Conservation (phyloP, 2,797 vertebrate genomes). For the Ispidina lecontei region DNA sequence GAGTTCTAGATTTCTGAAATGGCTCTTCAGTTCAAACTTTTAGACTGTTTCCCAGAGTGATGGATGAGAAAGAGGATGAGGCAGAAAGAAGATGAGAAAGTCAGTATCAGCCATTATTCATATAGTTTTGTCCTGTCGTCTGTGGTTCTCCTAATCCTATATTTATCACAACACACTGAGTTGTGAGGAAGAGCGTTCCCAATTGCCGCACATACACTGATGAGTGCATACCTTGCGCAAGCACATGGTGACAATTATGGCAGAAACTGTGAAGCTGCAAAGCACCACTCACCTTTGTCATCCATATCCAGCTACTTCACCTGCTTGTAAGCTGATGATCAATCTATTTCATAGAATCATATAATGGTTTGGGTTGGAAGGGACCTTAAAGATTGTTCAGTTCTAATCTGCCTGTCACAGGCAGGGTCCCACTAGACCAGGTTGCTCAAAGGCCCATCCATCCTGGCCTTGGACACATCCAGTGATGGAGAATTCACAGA, state of each 20-base stretch:
- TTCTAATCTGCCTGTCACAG: too few relatives aligned
- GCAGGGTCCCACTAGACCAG: too few relatives aligned
- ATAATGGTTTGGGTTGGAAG: too few relatives aligned
- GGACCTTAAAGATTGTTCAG: too few relatives aligned
- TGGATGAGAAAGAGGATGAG: neutral
- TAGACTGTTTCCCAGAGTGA: constrained; percentile 19
- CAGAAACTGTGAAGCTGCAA: neutral
- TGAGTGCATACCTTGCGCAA: fast-evolving
- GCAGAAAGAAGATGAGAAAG: constrained; percentile 33
- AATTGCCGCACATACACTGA: neutral
- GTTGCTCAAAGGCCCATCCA: too few relatives aligned
- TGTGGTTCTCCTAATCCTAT: neutral
- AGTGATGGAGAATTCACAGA: too few relatives aligned
- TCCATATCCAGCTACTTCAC: neutral
- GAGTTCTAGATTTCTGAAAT: neutral
- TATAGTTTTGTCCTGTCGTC: neutral
- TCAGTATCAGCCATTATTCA: constrained; percentile 32
- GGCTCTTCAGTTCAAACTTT: neutral
- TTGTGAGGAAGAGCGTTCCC: neutral
- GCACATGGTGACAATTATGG: neutral
- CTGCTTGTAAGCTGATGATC: neutral
- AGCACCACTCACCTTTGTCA: neutral
- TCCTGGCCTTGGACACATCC: too few relatives aligned
- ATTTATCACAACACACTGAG: neutral
- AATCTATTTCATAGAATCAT: neutral